These are phyloP conservation scores for Hemibagrus guttatus DNA, from an alignment of 2,797 vertebrate species.

Conservation along the genomic window DNA sequence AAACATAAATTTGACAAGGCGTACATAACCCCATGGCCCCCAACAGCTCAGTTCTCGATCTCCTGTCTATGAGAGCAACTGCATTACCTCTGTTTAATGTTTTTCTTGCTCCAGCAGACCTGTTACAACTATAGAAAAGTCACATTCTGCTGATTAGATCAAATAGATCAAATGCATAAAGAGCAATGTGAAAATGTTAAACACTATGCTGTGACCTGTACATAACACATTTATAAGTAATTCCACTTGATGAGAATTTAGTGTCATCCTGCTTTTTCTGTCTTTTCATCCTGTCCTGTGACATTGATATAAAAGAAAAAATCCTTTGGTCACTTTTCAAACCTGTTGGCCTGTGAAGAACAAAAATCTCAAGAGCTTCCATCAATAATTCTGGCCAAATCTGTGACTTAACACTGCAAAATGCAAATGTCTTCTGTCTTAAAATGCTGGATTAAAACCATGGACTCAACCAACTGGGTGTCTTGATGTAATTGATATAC, in stretches of 20 bases:
- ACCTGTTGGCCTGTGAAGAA: background rate
- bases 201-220: slow-evolving; percentile 25
- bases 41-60: background rate
- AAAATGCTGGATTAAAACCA: slow-evolving; percentile 35
- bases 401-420: slow-evolving; percentile 10
- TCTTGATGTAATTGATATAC: background rate
- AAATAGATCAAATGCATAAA: background rate
- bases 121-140: background rate
- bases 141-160: background rate
- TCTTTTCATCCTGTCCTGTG: background rate
- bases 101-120: background rate
- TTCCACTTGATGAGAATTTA: slow-evolving; percentile 1
- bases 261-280: background rate
- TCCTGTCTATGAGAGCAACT: background rate
- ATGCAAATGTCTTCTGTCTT: slow-evolving; percentile 33
- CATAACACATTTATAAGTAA: background rate
- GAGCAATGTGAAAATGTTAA: slow-evolving; percentile 1
- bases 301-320: background rate
- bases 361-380: background rate
- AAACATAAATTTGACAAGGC: background rate
- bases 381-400: background rate
- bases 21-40: no score
- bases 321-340: slow-evolving; percentile 6
- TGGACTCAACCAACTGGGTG: background rate
- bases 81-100: background rate